Evolutionary conservation across 1,140 invertebrate genomes (phyloP), one percentile per base, ranked within the genome.

Genomic region (Lepidurus couesii): DNA sequence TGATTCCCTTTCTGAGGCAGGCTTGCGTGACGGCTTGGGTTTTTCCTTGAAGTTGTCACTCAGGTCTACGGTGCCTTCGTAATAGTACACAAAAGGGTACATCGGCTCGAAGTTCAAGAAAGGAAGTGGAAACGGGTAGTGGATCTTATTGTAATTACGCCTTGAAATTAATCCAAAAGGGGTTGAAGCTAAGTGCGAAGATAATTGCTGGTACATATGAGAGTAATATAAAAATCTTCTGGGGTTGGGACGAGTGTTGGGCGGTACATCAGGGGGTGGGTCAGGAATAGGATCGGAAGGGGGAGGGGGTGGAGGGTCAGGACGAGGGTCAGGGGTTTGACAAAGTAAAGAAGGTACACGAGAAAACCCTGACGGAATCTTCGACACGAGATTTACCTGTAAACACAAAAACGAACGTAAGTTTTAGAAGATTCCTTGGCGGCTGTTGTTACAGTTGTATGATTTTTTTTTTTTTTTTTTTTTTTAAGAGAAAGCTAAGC

Each of bases 301-400:
- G 6, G 7, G 75, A 44, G 75, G 75, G 26, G 43, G 43, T 44
- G 75, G 75, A 75, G 75, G 75, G 1, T 77, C 42, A 13, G 75
- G 75, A 3, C 75, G 75, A 11, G 75, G 75, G 21, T 77, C 75
- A 13, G 75, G 75, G 44, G 75, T 77, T 45, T 77, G 75, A 34
- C 26, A 47, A 21, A 44, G 24, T 0, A 47, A 26, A 0, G 7
- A 43, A 43, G 75, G 43, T 45, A 34, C 44, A 42, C 43, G 74
- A n/a, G 42, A 26, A 43, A 16, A 75, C 5, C 74, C n/a, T 75
- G 43, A n/a, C 42, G 42, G 21, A 16, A 77, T 13, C 1, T 24
- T 42, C 8, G 3, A 13, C 24, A 11, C 6, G 7, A 42, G 16
- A 11, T 77, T 77, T 77, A 77, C 75, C 75, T 77, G 42, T 43